Percentiles rank a stretch among this genome's conserved stretches.
Evolutionary conservation across 1,140 invertebrate genomes (phyloP).

Genomic region (Bombus pyrosoma): DNA sequence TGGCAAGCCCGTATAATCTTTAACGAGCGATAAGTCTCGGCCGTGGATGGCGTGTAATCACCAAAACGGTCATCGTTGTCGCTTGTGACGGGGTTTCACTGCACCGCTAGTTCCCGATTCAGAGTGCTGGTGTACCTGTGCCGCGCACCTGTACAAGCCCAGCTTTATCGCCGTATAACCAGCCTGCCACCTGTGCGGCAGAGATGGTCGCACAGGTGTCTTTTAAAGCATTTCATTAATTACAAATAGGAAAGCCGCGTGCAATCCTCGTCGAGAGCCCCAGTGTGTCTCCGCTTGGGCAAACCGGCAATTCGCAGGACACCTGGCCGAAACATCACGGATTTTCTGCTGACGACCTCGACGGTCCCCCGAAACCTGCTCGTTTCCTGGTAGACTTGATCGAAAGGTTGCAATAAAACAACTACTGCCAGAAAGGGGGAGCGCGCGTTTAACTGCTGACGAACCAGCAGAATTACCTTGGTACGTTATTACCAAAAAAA

Average conservation of each 20-base stretch:
- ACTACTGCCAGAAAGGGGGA: not conserved
- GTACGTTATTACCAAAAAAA: not conserved
- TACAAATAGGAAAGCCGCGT: conserved; percentile 73
- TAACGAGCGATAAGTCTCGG: conserved; percentile 47
- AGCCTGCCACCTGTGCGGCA: conserved; percentile 74
- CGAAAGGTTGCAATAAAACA: conserved; percentile 22
- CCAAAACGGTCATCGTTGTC: conserved; percentile 55
- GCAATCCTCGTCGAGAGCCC: conserved; percentile 2
- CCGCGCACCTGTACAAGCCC: conserved; percentile 65
- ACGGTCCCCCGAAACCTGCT: conserved; percentile 43
- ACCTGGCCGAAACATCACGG: conserved; percentile 48
- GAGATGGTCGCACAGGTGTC: conserved; percentile 78
- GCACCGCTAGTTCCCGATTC: conserved; percentile 63
- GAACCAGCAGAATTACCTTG: not conserved
- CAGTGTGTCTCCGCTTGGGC: not conserved
- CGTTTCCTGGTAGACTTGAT: conserved; percentile 24
- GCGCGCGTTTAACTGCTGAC: not conserved
- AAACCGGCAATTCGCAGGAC: conserved; percentile 18
- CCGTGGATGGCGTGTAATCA: conserved; percentile 43
- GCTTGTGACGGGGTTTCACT: conserved; percentile 57
- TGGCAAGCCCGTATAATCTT: conserved; percentile 27
- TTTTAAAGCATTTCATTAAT: conserved; percentile 79
- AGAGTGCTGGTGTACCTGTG: conserved; percentile 60
- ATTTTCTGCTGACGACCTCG: conserved; percentile 64
- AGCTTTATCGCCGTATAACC: conserved; percentile 65